phyloP scores from a whole-genome alignment of 2,113 vertebrate genomes.

The Podarcis cretensis region DNA sequence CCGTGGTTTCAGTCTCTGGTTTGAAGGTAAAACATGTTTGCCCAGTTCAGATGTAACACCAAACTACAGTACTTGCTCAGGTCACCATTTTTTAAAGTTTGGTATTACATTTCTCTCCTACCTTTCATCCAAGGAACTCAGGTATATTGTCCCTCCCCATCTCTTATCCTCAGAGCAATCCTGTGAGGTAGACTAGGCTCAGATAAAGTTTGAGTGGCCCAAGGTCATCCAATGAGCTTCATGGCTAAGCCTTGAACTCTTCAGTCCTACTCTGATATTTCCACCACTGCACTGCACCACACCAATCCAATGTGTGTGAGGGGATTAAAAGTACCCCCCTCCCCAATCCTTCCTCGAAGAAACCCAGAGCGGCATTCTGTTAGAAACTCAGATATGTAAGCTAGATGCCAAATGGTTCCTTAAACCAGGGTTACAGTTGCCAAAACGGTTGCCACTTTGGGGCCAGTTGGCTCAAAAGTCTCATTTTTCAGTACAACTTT shows the following conservation, averaged over 20 bases:
- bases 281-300: too few relatives aligned
- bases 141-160: neutral
- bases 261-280: too few relatives aligned
- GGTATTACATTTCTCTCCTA: neutral
- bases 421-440: too few relatives aligned
- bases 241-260: neutral
- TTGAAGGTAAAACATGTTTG: neutral
- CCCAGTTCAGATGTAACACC: neutral
- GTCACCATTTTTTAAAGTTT: neutral
- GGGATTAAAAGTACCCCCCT: too few relatives aligned
- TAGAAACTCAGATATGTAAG: too few relatives aligned
- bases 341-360: too few relatives aligned
- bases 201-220: neutral
- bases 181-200: neutral
- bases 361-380: too few relatives aligned
- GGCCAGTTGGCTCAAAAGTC: too few relatives aligned
- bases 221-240: neutral
- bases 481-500: too few relatives aligned
- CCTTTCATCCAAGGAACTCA: neutral
- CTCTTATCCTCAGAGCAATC: neutral
- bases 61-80: neutral
- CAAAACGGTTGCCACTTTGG: too few relatives aligned
- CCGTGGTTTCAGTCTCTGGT: neutral
- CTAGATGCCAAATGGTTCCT: too few relatives aligned
- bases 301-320: too few relatives aligned